These are phyloP conservation scores for Ispidina picta DNA, from an alignment of 2,797 vertebrate genomes.

Conservation along the genomic window DNA sequence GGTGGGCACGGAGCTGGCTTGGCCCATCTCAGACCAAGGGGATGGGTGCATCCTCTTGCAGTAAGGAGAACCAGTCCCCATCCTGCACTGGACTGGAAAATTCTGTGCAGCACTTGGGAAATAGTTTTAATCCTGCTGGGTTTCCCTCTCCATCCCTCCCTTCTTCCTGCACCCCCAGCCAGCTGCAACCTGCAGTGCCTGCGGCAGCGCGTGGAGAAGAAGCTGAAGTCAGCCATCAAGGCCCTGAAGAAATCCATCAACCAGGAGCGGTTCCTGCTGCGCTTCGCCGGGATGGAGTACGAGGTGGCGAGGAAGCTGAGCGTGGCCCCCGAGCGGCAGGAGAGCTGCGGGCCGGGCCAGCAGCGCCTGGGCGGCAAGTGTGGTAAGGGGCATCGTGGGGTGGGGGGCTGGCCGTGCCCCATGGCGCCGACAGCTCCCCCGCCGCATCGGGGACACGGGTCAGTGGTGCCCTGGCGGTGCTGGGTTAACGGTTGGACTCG, in stretches of 20 bases:
- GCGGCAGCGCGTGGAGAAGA: slow-evolving; percentile 92
- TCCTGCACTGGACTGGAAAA: fast-evolving
- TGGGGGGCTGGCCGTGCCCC: not conserved
- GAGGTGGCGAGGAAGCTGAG: slow-evolving; percentile 92
- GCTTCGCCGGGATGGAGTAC: slow-evolving; percentile 92
- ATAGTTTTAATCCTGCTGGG: not conserved
- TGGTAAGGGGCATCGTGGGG: slow-evolving; percentile 85
- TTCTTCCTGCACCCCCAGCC: slow-evolving; percentile 70
- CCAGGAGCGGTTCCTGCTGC: slow-evolving; percentile 95
- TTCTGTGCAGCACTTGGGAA: not conserved
- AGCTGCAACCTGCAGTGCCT: slow-evolving; percentile 92
- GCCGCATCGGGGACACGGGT: not conserved
- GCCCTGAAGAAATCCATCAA: slow-evolving; percentile 97
- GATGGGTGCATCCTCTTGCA: no score
- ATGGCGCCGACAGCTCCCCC: not conserved
- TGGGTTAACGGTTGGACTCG: not conserved
- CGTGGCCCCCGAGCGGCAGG: slow-evolving; percentile 73
- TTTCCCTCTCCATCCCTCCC: not conserved
- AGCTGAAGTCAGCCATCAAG: slow-evolving; percentile 93
- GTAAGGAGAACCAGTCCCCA: not conserved
- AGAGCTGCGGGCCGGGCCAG: slow-evolving; percentile 88
- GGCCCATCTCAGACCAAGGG: fast-evolving
- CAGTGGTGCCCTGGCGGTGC: not conserved
- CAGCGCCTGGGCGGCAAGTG: slow-evolving; percentile 89
- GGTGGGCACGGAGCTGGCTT: slow-evolving; percentile 72